Evolutionary conservation across 2,113 vertebrate genomes (phyloP).

Genomic region (Sinocyclocheilus rhinocerous): DNA sequence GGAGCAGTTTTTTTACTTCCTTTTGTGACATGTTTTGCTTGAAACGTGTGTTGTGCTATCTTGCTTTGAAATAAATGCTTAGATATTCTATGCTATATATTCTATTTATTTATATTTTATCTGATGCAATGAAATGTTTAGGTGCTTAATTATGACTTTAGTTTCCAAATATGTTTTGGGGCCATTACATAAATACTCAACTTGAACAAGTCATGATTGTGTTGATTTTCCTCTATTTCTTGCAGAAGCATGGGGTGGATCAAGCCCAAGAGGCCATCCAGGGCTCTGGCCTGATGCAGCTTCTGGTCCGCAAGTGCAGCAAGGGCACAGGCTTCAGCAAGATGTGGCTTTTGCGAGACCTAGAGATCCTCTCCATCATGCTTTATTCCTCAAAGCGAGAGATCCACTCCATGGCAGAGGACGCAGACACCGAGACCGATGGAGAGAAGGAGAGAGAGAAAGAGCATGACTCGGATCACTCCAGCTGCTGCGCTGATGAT

Average conservation of each 20-base stretch:
- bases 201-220: not conserved
- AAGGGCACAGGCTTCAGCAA: slow-evolving; percentile 98
- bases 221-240: slow-evolving; percentile 12
- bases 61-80: not conserved
- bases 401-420: slow-evolving; percentile 82
- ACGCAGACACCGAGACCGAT: slow-evolving; percentile 64
- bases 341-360: slow-evolving; percentile 93
- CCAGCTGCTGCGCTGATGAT: slow-evolving; percentile 76
- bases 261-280: slow-evolving; percentile 85
- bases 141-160: not conserved
- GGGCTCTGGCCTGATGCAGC: slow-evolving; percentile 85
- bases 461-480: slow-evolving; percentile 82
- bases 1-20: not conserved
- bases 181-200: not conserved
- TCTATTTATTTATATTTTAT: not conserved
- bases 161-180: not conserved
- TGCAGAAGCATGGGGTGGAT: slow-evolving; percentile 85
- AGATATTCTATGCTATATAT: not conserved
- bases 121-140: not conserved
- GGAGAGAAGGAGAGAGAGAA: slow-evolving; percentile 76
- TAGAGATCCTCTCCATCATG: slow-evolving; percentile 97
- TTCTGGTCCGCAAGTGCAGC: slow-evolving; percentile 95
- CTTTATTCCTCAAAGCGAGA: slow-evolving; percentile 96
- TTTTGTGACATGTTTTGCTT: not conserved
- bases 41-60: not conserved